Evolutionary conservation across 2,113 vertebrate genomes (phyloP).

Genomic region (Ptyas mucosa): DNA sequence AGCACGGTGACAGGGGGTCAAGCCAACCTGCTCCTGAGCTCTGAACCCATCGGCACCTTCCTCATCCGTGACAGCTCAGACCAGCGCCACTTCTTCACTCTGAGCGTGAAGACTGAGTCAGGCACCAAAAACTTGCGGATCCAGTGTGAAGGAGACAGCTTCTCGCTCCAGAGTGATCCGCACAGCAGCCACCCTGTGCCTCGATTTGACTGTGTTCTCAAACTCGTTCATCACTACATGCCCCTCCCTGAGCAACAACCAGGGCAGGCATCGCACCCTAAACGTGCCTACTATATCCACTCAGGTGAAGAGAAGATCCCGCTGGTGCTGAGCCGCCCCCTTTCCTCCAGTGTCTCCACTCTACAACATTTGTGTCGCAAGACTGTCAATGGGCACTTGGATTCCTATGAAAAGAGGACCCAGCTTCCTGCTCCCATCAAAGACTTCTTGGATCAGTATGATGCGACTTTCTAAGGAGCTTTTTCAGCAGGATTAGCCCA

Average conservation of each 20-base stretch:
- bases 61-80: conserved; percentile 96
- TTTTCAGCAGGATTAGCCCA: accelerated
- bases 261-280: conserved; percentile 52
- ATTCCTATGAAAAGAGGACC: conserved; percentile 80
- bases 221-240: conserved; percentile 94
- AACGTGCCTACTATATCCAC: conserved; percentile 85
- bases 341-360: conserved; percentile 82
- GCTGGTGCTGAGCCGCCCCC: conserved; percentile 84
- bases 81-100: conserved; percentile 92
- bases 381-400: conserved; percentile 89
- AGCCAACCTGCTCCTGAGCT: conserved; percentile 84
- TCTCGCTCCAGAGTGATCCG: conserved; percentile 90
- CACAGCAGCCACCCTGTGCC: conserved; percentile 83
- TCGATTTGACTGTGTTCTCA: conserved; percentile 92
- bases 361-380: conserved; percentile 95
- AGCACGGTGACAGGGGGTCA: conserved; percentile 88
- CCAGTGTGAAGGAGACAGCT: conserved; percentile 83
- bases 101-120: conserved; percentile 88
- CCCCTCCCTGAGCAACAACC: conserved; percentile 65
- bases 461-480: conserved; percentile 82
- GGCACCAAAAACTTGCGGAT: conserved; percentile 96
- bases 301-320: conserved; percentile 88
- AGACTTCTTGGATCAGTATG: conserved; percentile 92
- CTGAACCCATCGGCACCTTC: conserved; percentile 85
- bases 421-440: conserved; percentile 86